phyloP scores from a whole-genome alignment of 2,113 vertebrate species.

The Bufo gargarizans region DNA sequence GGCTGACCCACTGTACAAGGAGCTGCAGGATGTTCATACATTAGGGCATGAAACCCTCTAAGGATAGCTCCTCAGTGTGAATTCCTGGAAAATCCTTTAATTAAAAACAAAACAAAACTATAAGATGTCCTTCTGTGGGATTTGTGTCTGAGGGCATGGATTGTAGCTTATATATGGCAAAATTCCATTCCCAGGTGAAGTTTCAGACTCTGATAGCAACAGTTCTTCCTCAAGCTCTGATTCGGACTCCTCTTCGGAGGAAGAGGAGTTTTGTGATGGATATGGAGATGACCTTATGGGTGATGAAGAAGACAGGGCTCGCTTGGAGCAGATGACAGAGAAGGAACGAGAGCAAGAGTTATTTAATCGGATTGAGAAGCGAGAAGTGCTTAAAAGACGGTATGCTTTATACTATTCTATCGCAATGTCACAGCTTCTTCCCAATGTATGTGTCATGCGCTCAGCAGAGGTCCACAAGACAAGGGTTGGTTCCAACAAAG shows the following conservation, averaged over 20 bases:
- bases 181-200: constrained; percentile 82
- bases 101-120: no score
- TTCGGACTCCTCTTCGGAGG: constrained; percentile 94
- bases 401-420: constrained; percentile 59
- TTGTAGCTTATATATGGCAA: not conserved
- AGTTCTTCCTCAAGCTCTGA: constrained; percentile 96
- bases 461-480: no score
- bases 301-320: constrained; percentile 93
- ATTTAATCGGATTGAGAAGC: constrained; percentile 96
- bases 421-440: no score
- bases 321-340: constrained; percentile 97
- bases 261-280: constrained; percentile 94
- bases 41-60: no score
- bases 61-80: no score
- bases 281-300: constrained; percentile 98
- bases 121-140: no score
- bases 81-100: no score
- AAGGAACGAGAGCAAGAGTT: constrained; percentile 97
- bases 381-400: constrained; percentile 97
- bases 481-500: no score
- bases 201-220: constrained; percentile 96
- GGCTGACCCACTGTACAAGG: no score
- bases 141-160: no score
- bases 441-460: no score
- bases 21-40: no score